Evolutionary conservation across 2,797 vertebrate genomes (phyloP).

Genomic region (Spinus olivaceus): DNA sequence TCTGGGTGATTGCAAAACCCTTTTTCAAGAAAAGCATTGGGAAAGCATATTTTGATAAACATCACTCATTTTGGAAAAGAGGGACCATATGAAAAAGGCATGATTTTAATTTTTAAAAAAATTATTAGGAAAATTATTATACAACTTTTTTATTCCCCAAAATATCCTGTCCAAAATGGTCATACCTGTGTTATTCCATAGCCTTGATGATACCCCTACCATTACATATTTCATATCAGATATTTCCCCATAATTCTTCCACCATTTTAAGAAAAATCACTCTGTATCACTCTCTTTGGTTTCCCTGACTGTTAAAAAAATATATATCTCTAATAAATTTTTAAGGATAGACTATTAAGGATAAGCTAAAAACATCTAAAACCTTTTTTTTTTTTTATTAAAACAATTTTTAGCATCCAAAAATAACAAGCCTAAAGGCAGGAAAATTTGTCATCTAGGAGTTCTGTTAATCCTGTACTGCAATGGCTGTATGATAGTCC

Average conservation of each 20-base stretch:
- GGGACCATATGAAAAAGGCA: background rate
- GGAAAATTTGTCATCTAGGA: background rate
- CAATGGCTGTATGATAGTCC: background rate
- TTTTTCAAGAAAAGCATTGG: background rate
- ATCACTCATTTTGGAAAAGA: background rate
- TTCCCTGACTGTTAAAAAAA: background rate
- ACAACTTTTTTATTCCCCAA: too few species aligned
- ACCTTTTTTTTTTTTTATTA: background rate
- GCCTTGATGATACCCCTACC: background rate
- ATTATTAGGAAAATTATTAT: background rate
- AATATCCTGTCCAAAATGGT: background rate
- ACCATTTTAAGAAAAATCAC: background rate
- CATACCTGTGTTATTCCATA: background rate
- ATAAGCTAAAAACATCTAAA: background rate
- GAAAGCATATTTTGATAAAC: background rate
- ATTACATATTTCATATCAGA: background rate
- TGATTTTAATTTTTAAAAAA: background rate
- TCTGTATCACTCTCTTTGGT: background rate
- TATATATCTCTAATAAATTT: background rate
- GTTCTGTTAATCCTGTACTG: background rate
- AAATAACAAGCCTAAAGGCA: background rate
- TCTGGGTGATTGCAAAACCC: background rate
- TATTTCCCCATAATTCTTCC: background rate
- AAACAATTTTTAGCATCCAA: background rate
- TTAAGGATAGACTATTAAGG: background rate